phyloP scores from a whole-genome alignment of 2,797 vertebrate genomes.

The Sciaenops ocellatus region DNA sequence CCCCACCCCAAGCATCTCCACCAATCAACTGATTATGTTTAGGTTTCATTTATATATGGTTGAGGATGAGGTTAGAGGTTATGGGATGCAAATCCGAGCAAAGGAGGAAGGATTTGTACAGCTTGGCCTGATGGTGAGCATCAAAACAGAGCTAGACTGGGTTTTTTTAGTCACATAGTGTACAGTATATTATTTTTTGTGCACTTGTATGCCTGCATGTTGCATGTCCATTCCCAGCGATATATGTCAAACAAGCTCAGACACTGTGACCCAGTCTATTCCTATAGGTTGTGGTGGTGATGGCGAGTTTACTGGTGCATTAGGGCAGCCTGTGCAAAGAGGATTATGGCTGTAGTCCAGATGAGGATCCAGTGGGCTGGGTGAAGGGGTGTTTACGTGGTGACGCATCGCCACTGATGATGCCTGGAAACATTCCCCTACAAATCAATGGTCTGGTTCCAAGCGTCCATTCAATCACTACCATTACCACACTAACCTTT shows the following conservation, averaged over 20 bases:
- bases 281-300: slow-evolving; percentile 32
- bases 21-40: neutral
- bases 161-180: neutral
- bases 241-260: neutral
- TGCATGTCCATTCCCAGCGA: neutral
- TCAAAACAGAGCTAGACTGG: neutral
- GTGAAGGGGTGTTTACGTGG: slow-evolving; percentile 30
- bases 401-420: slow-evolving; percentile 71
- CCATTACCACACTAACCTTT: slow-evolving; percentile 56
- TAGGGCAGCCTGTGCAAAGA: slow-evolving; percentile 72
- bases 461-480: slow-evolving; percentile 40
- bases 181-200: neutral
- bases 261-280: slow-evolving; percentile 29
- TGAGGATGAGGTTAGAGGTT: neutral
- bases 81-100: neutral
- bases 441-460: slow-evolving; percentile 74
- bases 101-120: neutral
- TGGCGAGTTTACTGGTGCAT: slow-evolving; percentile 65
- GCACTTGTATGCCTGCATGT: neutral
- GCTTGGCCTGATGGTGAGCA: neutral
- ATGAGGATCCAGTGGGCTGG: slow-evolving; percentile 49
- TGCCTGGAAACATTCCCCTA: slow-evolving; percentile 72
- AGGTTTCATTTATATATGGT: slow-evolving; percentile 11
- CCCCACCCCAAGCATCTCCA: neutral
- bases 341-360: slow-evolving; percentile 79